Conservation (phyloP, 2,888 invertebrate species). For the Rhorus exstirpatorius region DNA sequence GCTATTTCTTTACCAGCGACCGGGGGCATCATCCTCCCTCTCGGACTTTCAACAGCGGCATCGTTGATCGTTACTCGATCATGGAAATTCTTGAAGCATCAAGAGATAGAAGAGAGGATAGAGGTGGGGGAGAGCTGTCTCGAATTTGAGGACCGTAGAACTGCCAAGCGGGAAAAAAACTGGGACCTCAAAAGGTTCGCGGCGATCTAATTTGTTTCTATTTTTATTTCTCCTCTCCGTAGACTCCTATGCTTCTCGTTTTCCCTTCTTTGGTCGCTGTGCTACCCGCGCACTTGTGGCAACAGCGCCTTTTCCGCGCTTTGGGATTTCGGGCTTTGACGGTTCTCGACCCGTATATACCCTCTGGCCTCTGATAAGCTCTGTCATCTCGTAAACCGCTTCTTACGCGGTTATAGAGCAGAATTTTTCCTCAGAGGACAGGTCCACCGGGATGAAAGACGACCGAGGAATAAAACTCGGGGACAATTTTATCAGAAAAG, state of each 20-base stretch:
- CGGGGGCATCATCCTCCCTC: constrained; percentile 24
- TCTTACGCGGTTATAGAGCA: not conserved
- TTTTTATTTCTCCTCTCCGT: not conserved
- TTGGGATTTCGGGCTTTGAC: constrained; percentile 12
- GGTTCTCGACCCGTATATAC: constrained; percentile 41
- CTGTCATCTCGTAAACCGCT: constrained; percentile 5
- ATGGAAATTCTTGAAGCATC: constrained; percentile 49
- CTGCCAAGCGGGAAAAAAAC: constrained; percentile 25
- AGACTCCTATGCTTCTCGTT: not conserved
- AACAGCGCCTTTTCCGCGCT: constrained; percentile 20
- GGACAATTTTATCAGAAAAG: constrained; percentile 43
- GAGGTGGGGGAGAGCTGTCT: too few relatives aligned
- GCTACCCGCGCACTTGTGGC: not conserved
- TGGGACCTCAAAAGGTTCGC: constrained; percentile 35
- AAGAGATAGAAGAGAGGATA: constrained; percentile 31
- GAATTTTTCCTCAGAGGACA: constrained; percentile 26
- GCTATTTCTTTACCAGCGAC: constrained; percentile 9
- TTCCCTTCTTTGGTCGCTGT: not conserved
- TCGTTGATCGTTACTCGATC: constrained; percentile 61
- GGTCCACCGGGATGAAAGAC: not conserved
- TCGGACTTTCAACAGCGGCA: constrained; percentile 43
- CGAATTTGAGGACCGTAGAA: constrained; percentile 38
- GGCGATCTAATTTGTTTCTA: constrained; percentile 56
- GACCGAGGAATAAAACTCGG: constrained; percentile 31
- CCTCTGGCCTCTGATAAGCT: constrained; percentile 50